phyloP scores from a whole-genome alignment of 2,797 vertebrate genomes.

The Rhabdomys pumilio region DNA sequence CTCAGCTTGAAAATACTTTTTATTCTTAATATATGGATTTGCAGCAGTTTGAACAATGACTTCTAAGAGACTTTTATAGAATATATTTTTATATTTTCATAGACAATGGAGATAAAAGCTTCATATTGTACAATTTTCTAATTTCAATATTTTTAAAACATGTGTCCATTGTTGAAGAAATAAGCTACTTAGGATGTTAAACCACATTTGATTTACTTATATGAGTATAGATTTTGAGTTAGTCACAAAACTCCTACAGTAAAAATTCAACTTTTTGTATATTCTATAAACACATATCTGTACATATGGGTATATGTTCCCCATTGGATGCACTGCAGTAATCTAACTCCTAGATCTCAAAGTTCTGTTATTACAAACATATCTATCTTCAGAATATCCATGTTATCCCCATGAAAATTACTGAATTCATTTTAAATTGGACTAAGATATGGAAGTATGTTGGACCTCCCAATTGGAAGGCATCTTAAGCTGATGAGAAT shows the following conservation, averaged over 20 bases:
- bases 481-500: neutral
- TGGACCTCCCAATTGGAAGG: neutral
- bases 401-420: neutral
- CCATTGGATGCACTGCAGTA: neutral
- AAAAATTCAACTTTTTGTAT: neutral
- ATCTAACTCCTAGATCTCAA: neutral
- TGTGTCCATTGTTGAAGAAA: neutral
- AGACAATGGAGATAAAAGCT: neutral
- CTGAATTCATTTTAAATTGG: neutral
- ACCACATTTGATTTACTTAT: neutral
- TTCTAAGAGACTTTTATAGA: neutral
- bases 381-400: neutral
- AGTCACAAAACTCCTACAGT: neutral
- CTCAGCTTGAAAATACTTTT: neutral
- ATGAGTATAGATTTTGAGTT: neutral
- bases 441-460: neutral
- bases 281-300: no score
- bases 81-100: neutral
- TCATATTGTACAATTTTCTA: neutral
- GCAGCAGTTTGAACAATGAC: slow-evolving; percentile 9
- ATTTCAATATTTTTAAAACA: neutral
- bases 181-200: neutral
- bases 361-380: neutral
- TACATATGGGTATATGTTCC: neutral
- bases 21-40: neutral